phyloP scores from a whole-genome alignment of 35 echinoderm and acorn worm genomes.

The Heliocidaris erythrogramma region DNA sequence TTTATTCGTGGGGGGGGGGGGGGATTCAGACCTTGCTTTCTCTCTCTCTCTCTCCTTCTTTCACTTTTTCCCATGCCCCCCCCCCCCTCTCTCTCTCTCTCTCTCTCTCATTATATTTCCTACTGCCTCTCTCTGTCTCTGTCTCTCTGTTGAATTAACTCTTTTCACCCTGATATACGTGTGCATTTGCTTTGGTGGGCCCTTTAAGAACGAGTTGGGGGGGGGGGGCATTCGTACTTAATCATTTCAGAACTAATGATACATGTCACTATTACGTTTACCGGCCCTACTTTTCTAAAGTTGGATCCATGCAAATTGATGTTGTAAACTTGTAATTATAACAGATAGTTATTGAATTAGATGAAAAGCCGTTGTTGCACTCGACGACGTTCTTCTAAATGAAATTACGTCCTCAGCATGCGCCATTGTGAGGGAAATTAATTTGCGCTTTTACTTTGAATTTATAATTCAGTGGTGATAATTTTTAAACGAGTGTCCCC shows the following conservation, averaged over 20 bases:
- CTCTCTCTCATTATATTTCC: neutral
- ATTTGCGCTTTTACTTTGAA: neutral
- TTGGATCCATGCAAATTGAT: no score
- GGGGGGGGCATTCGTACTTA: no score
- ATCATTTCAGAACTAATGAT: no score
- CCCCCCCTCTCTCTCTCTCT: neutral
- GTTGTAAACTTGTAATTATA: no score
- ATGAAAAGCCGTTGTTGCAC: neutral
- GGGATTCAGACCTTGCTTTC: no score
- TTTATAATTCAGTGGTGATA: neutral
- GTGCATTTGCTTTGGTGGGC: no score
- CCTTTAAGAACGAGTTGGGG: no score
- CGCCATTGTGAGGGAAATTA: neutral
- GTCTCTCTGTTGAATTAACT: neutral
- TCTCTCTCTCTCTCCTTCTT: no score
- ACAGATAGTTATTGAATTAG: neutral
- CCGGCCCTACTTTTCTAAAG: no score
- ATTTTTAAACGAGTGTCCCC: neutral
- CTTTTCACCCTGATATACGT: neutral
- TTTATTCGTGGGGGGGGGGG: no score
- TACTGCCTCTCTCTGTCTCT: neutral
- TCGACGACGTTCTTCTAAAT: neutral
- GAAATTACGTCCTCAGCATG: neutral
- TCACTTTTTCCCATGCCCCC: no score
- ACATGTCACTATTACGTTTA: no score